Evolutionary conservation across 2,888 invertebrate genomes (phyloP).

Genomic region (Aethes cnicana): DNA sequence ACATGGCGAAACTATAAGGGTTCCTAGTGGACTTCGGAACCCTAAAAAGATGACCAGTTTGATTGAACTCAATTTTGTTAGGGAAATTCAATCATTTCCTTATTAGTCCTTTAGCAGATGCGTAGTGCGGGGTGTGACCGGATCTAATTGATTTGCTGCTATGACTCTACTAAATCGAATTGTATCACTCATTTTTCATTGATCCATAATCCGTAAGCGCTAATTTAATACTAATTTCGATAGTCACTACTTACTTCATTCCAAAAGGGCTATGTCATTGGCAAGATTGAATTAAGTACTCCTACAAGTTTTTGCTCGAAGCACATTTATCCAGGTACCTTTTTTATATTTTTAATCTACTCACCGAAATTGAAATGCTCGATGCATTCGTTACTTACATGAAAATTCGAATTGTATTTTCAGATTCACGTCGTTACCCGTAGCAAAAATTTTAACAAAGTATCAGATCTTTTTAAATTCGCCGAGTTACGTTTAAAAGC

Average conservation of each 20-base stretch:
- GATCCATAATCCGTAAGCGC: too few species aligned
- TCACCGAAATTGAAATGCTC: background rate
- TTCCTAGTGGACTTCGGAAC: too few species aligned
- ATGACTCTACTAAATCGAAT: conserved; percentile 29
- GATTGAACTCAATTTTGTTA: conserved; percentile 47
- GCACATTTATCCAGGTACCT: too few species aligned
- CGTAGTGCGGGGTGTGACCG: conserved; percentile 35
- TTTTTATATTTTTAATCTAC: conserved; percentile 1
- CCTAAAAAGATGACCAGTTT: too few species aligned
- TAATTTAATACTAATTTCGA: too few species aligned
- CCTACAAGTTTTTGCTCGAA: too few species aligned
- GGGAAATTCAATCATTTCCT: conserved; percentile 52
- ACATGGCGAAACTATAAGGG: too few species aligned
- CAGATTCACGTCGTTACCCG: background rate
- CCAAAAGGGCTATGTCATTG: too few species aligned
- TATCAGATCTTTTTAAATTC: background rate
- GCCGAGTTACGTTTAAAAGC: conserved; percentile 17
- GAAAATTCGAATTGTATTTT: conserved; percentile 2
- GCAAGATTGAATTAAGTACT: too few species aligned
- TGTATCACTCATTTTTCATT: too few species aligned
- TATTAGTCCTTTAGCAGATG: conserved; percentile 40
- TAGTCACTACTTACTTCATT: too few species aligned
- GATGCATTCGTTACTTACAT: conserved; percentile 12
- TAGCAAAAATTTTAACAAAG: background rate
- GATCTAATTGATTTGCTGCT: conserved; percentile 38